Evolutionary conservation across 2,888 invertebrate genomes (phyloP), one percentile per base, ranked within the genome.

Genomic region (Agrotis exclamationis): DNA sequence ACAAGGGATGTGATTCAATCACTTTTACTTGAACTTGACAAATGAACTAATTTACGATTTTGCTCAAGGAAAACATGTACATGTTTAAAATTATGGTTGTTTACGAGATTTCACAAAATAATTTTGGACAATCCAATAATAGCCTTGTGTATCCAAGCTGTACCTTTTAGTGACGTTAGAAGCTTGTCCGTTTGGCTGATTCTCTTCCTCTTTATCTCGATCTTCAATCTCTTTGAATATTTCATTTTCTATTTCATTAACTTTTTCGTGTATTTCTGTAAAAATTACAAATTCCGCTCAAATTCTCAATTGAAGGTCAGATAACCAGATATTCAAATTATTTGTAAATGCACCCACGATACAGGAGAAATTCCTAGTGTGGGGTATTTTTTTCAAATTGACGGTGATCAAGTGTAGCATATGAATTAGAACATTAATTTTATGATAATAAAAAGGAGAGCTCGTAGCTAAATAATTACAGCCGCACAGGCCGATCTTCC

Each of bases 201-300:
- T 20, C 9, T 79, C 65, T 33, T 87, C 90, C 39, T 87, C 83
- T 70, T 88, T 90, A 18, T 91, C 91, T 14, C 76, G 85, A 50
- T 91, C 89, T 84, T 92, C 93, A 54, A 96, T 96, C 80, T 94
- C 91, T 79, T 93, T 88, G 73, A 95, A 95, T 70, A 96, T 96
- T 72, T 93, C 89, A 0, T 79, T 87, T 76, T 96, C 96, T 18
- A 95, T 72, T 79, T 91, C 84, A 62, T 90, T 86, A 0, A 95
- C 89, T 78, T 92, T 93, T 63, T 92, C 89, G 22, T 84, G 89
- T 1, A 88, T 84, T 56, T 87, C 93, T 93, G 87, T 47, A 76
- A 62, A 88, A 88, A 22, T 0, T 20, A 56, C 56, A 14, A 20
- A 16, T 11, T 68, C 13, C 9, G 33, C 5, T 33, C 47, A 16